phyloP scores from a whole-genome alignment of 2,888 invertebrate species.

The Creontiades dilutus region DNA sequence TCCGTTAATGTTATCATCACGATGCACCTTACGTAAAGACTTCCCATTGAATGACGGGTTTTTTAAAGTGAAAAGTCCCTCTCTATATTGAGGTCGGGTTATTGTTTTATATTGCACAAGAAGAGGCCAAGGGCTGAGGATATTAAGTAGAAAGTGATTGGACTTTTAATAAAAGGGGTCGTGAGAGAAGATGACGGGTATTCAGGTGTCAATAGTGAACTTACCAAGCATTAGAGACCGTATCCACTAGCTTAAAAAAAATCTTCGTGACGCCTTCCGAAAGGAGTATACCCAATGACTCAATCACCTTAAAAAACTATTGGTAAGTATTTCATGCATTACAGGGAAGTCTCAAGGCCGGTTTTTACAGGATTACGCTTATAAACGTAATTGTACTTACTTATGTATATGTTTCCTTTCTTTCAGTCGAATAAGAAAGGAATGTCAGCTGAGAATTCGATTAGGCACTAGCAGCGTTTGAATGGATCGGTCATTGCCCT shows the following conservation, averaged over 20 bases:
- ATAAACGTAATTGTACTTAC: too few species aligned
- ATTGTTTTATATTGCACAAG: slow-evolving; percentile 62
- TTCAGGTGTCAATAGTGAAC: slow-evolving; percentile 60
- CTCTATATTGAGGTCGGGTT: slow-evolving; percentile 18
- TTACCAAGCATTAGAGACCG: neutral
- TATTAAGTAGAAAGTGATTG: slow-evolving; percentile 65
- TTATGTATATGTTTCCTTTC: too few species aligned
- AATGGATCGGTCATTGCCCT: too few species aligned
- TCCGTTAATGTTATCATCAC: slow-evolving; percentile 55
- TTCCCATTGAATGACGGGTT: slow-evolving; percentile 20
- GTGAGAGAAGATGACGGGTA: slow-evolving; percentile 60
- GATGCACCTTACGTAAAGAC: slow-evolving; percentile 55
- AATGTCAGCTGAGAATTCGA: too few species aligned
- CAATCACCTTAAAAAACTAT: neutral
- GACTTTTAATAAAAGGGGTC: slow-evolving; percentile 15
- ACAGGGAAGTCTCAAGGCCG: too few species aligned
- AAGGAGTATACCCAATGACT: neutral
- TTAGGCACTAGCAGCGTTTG: too few species aligned
- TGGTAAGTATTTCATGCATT: too few species aligned
- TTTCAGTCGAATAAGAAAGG: too few species aligned
- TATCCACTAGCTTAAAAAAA: neutral
- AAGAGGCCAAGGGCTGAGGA: slow-evolving; percentile 39
- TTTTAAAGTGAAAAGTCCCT: slow-evolving; percentile 25
- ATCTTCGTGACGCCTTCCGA: slow-evolving; percentile 30
- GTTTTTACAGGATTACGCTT: too few species aligned